Evolutionary conservation across 1,140 invertebrate genomes (phyloP), one percentile per base, ranked within the genome.

Genomic region (Drosophila bifasciata): DNA sequence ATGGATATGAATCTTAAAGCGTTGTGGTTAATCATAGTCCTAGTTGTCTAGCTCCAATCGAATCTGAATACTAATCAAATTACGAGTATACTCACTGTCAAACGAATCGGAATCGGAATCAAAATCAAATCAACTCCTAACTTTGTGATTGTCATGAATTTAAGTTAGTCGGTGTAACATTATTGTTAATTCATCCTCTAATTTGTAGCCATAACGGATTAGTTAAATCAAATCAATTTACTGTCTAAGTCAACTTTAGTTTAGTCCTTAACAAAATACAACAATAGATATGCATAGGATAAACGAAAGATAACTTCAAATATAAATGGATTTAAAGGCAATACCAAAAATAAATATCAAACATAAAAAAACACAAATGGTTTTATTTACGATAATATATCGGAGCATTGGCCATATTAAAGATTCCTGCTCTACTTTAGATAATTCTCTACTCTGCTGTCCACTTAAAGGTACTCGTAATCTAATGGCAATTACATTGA

Each of bases 101-200:
- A 56, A 62, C 40, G 15, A 85, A 88, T 66, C 52, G 56, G 32
- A 36, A 36, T 36, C 32, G 9, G 9, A 32, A 32, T 32, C 28
- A 36, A 36, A 36, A 36, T 36, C 32, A 78, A 86, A 88, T 68
- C 70, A 88, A 86, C 86, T 81, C 74, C 83, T 75, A 88, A 86
- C 69, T 88, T 86, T 86, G 81, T 86, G 81, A 86, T 86, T 88
- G 78, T 78, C 81, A 86, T 71, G 81, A 86, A 86, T 88, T 86
- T 86, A 86, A 78, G 78, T 86, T 46, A 67, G 67, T 64, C 43
- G 58, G 43, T 80, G 72, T 64, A 59, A 36, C 74, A 76, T 67
- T 59, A 60, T 69, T 79, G 57, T 83, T 66, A 53, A 72, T 51
- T 49, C 57, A 62, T 49, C 11, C 59, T 73, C 39, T 76, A 43